A percentile compares a stretch with the other conserved stretches of the same genome.
These are phyloP conservation scores for Apodemia zela DNA, from an alignment of 2,888 invertebrate genomes.

Conservation along the genomic window DNA sequence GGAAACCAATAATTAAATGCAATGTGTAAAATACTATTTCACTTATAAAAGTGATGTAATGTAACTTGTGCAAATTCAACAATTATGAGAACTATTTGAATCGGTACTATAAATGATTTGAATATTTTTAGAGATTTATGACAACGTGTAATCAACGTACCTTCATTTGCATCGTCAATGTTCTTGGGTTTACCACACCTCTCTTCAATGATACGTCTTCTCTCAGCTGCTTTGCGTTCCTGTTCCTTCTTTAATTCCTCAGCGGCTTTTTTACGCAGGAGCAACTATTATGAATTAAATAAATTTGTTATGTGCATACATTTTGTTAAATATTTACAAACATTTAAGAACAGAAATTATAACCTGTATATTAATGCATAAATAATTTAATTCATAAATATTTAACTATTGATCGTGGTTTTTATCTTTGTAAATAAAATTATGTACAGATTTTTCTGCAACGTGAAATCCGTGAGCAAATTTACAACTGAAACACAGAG, in stretches of 20 bases:
- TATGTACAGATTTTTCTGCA: too few species aligned
- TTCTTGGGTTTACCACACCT: conserved; percentile 96
- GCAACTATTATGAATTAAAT: conserved; percentile 83
- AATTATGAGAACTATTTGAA: background rate
- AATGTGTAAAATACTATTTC: conserved; percentile 33
- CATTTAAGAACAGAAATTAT: background rate
- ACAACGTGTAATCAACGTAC: conserved; percentile 69
- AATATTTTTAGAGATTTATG: background rate
- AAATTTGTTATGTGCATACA: background rate
- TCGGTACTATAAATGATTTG: too few species aligned
- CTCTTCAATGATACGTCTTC: conserved; percentile 97
- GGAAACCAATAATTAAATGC: conserved; percentile 42
- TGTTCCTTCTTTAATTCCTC: conserved; percentile 99
- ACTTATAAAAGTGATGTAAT: background rate
- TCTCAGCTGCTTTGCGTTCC: conserved; percentile 98
- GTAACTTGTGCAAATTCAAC: background rate
- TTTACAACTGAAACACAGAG: too few species aligned
- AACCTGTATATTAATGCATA: background rate
- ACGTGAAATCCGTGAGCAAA: too few species aligned
- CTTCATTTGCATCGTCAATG: conserved; percentile 95
- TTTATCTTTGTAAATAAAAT: too few species aligned
- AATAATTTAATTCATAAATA: too few species aligned
- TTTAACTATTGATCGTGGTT: too few species aligned
- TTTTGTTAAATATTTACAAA: background rate
- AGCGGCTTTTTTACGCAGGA: conserved; percentile 99